These are phyloP conservation scores for Aporophyla nigra DNA, from an alignment of 2,888 invertebrate genomes.

Conservation along the genomic window DNA sequence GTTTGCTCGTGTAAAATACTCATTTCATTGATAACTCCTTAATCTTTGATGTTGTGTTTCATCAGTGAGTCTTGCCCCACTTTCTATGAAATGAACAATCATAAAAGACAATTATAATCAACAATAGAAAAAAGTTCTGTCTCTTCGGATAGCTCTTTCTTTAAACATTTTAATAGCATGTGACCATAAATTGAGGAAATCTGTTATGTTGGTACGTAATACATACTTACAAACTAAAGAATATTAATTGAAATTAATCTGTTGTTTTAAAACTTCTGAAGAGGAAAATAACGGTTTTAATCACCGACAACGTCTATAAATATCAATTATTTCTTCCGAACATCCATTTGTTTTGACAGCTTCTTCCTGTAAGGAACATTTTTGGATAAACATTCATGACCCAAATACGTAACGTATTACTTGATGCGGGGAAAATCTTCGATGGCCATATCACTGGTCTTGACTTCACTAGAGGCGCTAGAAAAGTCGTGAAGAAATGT, in stretches of 20 bases:
- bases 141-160: background rate
- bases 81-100: background rate
- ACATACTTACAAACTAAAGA: constrained; percentile 4
- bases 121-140: background rate
- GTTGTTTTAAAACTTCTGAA: constrained; percentile 28
- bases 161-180: background rate
- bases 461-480: too few species aligned
- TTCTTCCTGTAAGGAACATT: constrained; percentile 13
- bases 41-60: background rate
- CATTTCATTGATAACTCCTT: constrained; percentile 7
- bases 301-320: constrained; percentile 34
- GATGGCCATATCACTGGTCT: background rate
- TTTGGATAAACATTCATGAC: constrained; percentile 21
- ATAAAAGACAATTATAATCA: background rate
- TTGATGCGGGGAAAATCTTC: background rate
- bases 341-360: constrained; percentile 28
- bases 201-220: background rate
- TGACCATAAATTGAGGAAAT: too few species aligned
- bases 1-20: constrained; percentile 18
- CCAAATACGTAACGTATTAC: background rate
- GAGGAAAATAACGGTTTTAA: constrained; percentile 37
- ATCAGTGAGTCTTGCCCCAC: background rate
- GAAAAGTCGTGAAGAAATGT: background rate
- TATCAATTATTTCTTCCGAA: constrained; percentile 48
- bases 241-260: constrained; percentile 38